phyloP scores from a whole-genome alignment of 2,113 vertebrate genomes.

The Corvus cornix region DNA sequence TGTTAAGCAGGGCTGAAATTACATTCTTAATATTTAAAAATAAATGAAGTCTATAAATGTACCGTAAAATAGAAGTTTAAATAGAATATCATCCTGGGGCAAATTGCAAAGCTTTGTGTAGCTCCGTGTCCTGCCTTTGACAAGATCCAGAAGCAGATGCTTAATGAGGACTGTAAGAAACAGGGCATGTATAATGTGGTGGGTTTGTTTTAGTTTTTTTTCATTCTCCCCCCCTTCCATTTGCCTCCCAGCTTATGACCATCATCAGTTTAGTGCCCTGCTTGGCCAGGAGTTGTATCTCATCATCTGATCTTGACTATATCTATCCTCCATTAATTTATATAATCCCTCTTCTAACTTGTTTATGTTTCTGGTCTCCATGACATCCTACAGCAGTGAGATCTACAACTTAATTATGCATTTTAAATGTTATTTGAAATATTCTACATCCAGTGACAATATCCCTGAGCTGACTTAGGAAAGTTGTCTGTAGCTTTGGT shows the following conservation, averaged over 20 bases:
- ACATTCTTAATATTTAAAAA: conserved; percentile 24
- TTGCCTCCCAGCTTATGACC: neutral
- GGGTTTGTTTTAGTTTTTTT: neutral
- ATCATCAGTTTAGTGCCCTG: neutral
- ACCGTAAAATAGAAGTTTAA: conserved; percentile 8
- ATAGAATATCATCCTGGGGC: neutral
- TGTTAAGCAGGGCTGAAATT: neutral
- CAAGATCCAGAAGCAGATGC: conserved; percentile 20
- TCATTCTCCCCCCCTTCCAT: neutral
- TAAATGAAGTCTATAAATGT: conserved; percentile 27
- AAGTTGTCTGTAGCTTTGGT: neutral
- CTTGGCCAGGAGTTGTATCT: neutral
- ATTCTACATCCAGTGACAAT: neutral
- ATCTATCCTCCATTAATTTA: conserved; percentile 18
- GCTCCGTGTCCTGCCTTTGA: neutral
- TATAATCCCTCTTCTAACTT: neutral
- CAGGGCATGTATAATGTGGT: neutral
- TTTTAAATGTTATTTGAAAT: neutral
- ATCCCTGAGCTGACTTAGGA: neutral
- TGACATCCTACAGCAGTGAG: neutral
- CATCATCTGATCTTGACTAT: neutral
- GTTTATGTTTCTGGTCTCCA: conserved; percentile 40
- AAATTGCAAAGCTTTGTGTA: neutral
- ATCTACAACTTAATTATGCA: neutral
- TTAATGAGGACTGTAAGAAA: conserved; percentile 10